Base-by-base conservation (phyloP, 2,888 invertebrate genomes). In the Tanytarsus gracilentus region DNA sequence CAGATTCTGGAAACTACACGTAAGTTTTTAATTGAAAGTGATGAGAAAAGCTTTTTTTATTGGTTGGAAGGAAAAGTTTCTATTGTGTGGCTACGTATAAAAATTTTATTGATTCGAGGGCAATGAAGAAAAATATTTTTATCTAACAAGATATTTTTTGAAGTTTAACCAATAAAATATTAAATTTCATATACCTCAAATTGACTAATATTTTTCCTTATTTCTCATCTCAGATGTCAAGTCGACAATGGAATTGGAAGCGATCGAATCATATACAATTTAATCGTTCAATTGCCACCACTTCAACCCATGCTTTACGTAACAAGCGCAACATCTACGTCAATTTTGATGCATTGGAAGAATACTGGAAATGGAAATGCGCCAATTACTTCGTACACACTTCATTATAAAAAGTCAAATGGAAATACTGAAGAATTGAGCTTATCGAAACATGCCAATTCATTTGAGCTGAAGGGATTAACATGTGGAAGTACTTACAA, bases 251-350 rank as follows among this genome's bases (percentile, higher is more conserved):
- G 80, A 21, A 78, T 83, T 61, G 85, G 85, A 21, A 79, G 81
- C 23, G 85, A 86, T 69, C 76, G 80, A 49, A 75, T 84, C 4
- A 78, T 80, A 1, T 83, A 83, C 67, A 75, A 76, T 56, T 72
- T 85, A n/a, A 74, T 81, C 21, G 83, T 86, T 0, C 84, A 85
- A 77, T 87, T 86, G 50, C 85, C 87, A 8, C 88, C 88, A 1
- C 78, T 79, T 30, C 81, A 87, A 1, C 88, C 89, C 0, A 77
- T 82, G 4, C 73, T 88, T 2, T 85, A 84, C 66, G 83, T 88
- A 3, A 84, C 85, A 3, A 85, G 85, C 67, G 84, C 86, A 2
- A 88, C 88, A 0, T 83, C 85, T 53, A 83, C 82, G 66, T 86
- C 86, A 64, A 81, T 89, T 62, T 72, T 84, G 48, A 76, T 86